Base-by-base conservation (phyloP, 64 coral and sea anemone genomes). In the Stylophora pistillata region DNA sequence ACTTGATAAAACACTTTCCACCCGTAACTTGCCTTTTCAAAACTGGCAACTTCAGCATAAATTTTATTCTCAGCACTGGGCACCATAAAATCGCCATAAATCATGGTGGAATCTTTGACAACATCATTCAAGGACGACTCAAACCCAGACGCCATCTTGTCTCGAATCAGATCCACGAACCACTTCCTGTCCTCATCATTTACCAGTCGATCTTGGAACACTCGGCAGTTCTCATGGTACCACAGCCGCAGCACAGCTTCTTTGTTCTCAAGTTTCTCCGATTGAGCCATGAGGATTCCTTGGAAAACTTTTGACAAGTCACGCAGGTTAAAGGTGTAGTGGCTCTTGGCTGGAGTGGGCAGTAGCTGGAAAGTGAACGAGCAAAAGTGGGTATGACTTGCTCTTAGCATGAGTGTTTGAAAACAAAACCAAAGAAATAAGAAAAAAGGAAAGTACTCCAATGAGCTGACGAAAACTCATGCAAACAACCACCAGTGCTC, bases 241-340 rank as follows among this genome's bases (percentile, higher is more conserved):
- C 97, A 99, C 27, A 99, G 78, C 3, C 97, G 71, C 20, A 99
- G 85, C 13, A 95, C 56, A 71, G 95, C 97, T 26, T 47, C 87
- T 77, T 93, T 92, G n/a, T 74, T 71, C 6, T 59, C 20, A 6
- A 99, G 91, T 71, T 99, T 99, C 57, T 93, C 83, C 15, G 97
- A 74, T 55, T 71, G 82, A 53, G 93, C 97, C 97, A 99, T 99
- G 21, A 99, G 71, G 13, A 99, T 92, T 18, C 97, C 97, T 85
- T 99, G 97, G 72, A 99, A 99, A 13, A 99, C 97, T 81, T 99
- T 99, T 1, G 97, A 99, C 74, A 99, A 84, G 74, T 99, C 97
- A 53, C 97, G 97, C 31, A 99, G 83, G 32, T 99, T 99, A 59
- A 99, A 99, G 3, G 97, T 99, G 81, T 99, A 99, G 88, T 99